Base-by-base conservation (phyloP, 1,140 invertebrate genomes). In the Drosophila sechellia region DNA sequence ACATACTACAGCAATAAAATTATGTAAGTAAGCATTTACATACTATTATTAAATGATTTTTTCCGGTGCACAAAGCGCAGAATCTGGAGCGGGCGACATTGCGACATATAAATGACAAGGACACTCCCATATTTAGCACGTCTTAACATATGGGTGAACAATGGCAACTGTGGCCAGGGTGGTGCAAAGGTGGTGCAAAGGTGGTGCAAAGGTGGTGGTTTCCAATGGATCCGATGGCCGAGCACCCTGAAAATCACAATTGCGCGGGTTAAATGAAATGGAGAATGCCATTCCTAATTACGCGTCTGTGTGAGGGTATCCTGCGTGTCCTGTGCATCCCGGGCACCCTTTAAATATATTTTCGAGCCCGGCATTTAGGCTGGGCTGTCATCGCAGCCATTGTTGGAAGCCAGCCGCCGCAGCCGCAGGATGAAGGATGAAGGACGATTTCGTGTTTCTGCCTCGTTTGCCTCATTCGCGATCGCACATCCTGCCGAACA, bases 121-220 rank as follows among this genome's bases (percentile, higher is more conserved):
- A 91, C 89, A 91, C 89, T 85, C 89, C 89, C 89, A 91, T 91
- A 91, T 91, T 91, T 91, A 91, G 84, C 89, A 91, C 89, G 70
- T 91, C 78, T 65, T 78, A 85, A 71, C 78, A 74, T 55, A 56
- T 34, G 40, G 53, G 22, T 37, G 43, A 71, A 81, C 78, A 86
- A 90, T 89, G 84, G 80, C 85, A 84, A 80, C 81, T 80, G 63
- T 73, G 81, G 81, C 77, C 55, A 68, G 77, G 57, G 40, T 74
- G 69, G 49, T 72, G 42, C 20, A 58, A 54, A 35, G 57, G 40
- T 74, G 69, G 49, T 72, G 42, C 20, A 58, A 54, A 35, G 57
- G 40, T 74, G 69, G 49, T 72, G 42, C 15, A 58, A 54, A 35
- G 50, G 57, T 60, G 65, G 63, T 75, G 71, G 65, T 64, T 59